phyloP scores from a whole-genome alignment of 2,797 vertebrate genomes.

The Astyanax mexicanus region DNA sequence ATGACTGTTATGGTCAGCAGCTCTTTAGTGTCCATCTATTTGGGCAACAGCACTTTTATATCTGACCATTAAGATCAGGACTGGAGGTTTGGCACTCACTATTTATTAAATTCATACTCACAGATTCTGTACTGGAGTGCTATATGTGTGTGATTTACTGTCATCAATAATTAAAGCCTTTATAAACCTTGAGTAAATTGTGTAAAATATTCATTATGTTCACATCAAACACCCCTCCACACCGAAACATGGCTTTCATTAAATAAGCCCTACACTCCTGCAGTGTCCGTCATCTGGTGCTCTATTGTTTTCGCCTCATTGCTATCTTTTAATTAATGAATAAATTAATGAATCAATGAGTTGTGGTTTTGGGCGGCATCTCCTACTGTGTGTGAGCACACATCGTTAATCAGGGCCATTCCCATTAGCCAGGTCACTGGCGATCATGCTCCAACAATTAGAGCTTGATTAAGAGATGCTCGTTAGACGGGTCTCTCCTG shows the following conservation, averaged over 20 bases:
- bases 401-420: constrained; percentile 79
- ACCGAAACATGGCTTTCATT: not conserved
- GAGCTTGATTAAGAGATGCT: constrained; percentile 82
- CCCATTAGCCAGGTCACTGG: constrained; percentile 79
- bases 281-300: constrained; percentile 18
- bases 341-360: constrained; percentile 61
- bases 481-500: constrained; percentile 66
- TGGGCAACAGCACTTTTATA: no score
- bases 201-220: not conserved
- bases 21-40: no score
- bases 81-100: no score
- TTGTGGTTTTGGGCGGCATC: constrained; percentile 70
- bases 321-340: constrained; percentile 73
- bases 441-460: constrained; percentile 82
- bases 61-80: no score
- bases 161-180: not conserved
- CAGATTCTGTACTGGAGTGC: not conserved
- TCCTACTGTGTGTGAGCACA: constrained; percentile 78
- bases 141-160: not conserved
- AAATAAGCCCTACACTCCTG: constrained; percentile 5
- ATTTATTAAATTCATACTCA: not conserved
- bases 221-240: not conserved
- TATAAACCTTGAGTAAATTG: not conserved
- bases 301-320: constrained; percentile 37
- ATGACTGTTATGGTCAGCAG: no score